phyloP scores from a whole-genome alignment of 2,888 invertebrate species.

The Netelia fuscicornis region DNA sequence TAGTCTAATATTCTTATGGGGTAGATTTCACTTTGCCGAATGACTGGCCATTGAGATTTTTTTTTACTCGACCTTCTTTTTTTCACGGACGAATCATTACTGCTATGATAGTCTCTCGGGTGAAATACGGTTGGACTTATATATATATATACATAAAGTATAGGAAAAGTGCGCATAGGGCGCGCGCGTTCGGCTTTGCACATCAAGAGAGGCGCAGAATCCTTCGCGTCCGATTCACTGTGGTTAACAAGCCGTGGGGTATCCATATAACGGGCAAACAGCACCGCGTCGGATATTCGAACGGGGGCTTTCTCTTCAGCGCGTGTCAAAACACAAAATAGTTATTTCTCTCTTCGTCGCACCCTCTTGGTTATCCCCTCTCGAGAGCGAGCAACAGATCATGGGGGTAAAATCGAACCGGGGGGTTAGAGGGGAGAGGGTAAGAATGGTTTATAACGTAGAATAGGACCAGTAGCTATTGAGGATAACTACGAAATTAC shows the following conservation, averaged over 20 bases:
- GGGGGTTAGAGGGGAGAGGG: constrained; percentile 35
- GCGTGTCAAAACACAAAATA: constrained; percentile 84
- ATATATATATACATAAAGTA: constrained; percentile 13
- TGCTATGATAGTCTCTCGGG: constrained; percentile 81
- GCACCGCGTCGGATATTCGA: constrained; percentile 54
- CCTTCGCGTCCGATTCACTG: constrained; percentile 75
- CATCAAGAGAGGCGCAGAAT: constrained; percentile 43
- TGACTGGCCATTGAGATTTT: constrained; percentile 66
- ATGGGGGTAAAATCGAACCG: constrained; percentile 60
- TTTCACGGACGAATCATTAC: constrained; percentile 77
- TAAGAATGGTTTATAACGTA: constrained; percentile 28
- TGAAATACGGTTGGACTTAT: constrained; percentile 46
- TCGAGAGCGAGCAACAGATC: constrained; percentile 43
- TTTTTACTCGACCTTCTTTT: constrained; percentile 74
- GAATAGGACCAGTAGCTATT: constrained; percentile 40
- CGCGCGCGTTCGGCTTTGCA: constrained; percentile 45
- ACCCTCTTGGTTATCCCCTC: constrained; percentile 17
- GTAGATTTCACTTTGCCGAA: constrained; percentile 54
- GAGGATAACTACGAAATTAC: constrained; percentile 78
- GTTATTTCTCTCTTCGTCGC: constrained; percentile 37
- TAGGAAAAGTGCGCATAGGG: constrained; percentile 39
- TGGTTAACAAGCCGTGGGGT: constrained; percentile 80
- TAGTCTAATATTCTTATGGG: constrained; percentile 59
- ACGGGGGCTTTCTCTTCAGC: constrained; percentile 74
- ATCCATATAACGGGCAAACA: constrained; percentile 75